Base-by-base conservation (phyloP, 2,797 vertebrate species). In the Poliocrania exsul region DNA sequence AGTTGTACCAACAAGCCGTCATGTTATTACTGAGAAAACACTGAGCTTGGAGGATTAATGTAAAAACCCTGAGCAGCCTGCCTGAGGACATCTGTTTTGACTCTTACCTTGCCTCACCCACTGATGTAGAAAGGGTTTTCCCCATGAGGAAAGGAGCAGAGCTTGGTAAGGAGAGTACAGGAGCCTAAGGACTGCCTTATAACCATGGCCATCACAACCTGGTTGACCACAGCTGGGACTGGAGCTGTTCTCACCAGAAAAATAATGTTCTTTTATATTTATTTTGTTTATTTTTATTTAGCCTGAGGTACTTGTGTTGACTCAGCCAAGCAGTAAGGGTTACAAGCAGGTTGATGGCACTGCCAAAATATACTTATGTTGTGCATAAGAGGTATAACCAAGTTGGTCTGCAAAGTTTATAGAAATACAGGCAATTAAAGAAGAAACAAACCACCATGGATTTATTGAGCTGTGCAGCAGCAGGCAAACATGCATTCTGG, bases 131-230 rank as follows among this genome's bases (percentile, higher is more conserved):
- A 56, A 83, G 33, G 6, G 3, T 40, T 90, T 90, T 72, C 42
- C 8, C 20, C 11, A 9, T 5, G 24, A 69, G 29, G 29, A 77
- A 57, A 69, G 23, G 33, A 72, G 14, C 12, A 24, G 51, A 79
- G 12, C 65, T 71, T 26, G 16, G 10, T 5, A 46, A 35, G 47
- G 26, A 71, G 35, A 21, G 17, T 19, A 15, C 2, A 20, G 75
- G 42, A 90, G 6, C 18, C 38, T 7, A 14, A 51, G 58, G 11
- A 21, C 9, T 83, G 29, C 11, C 23, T 38, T 0, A 1, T 12
- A 50, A 31, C 21, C 13, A 3, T 0, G 13, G 33, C 23, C 50
- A 81, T 40, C 23, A 38, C 28, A 70, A 2, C 1, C 0, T 49
- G 37, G 24, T 13, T 46, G 28, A 31, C 8, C 37, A 62, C n/a